phyloP scores from a whole-genome alignment of 1,140 invertebrate genomes.

The Orius insidiosus region DNA sequence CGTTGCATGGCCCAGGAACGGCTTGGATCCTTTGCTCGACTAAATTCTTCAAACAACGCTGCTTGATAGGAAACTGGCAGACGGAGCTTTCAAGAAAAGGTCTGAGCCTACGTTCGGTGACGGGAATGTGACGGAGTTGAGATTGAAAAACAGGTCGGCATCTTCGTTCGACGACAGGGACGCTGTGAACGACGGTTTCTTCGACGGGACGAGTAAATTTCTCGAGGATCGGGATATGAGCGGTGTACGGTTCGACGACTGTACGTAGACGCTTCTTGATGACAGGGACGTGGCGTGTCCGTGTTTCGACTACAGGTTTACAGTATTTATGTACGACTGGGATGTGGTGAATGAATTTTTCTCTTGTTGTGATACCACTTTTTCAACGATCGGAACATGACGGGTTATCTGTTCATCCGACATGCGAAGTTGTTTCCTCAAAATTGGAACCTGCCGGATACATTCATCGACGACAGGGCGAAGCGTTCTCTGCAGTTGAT shows the following conservation, averaged over 20 bases:
- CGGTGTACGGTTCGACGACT: slow-evolving; percentile 7
- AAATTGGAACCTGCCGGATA: slow-evolving; percentile 2
- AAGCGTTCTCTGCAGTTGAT: no score
- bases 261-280: background rate
- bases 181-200: background rate
- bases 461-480: slow-evolving; percentile 8
- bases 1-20: no score
- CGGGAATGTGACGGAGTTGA: no score
- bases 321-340: slow-evolving; percentile 2
- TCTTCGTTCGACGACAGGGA: slow-evolving; percentile 3
- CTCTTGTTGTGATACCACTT: background rate
- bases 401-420: slow-evolving; percentile 3
- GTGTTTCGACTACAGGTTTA: background rate
- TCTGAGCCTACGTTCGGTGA: no score
- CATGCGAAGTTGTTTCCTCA: background rate
- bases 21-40: no score
- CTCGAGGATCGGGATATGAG: slow-evolving; percentile 2
- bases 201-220: slow-evolving; percentile 5
- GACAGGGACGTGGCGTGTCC: slow-evolving; percentile 4
- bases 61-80: no score
- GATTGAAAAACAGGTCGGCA: background rate
- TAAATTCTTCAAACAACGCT: no score
- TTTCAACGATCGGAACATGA: slow-evolving; percentile 7
- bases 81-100: no score
- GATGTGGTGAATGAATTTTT: slow-evolving; percentile 5